Conservation (phyloP, 2,888 invertebrate genomes). For the Laothoe populi region DNA sequence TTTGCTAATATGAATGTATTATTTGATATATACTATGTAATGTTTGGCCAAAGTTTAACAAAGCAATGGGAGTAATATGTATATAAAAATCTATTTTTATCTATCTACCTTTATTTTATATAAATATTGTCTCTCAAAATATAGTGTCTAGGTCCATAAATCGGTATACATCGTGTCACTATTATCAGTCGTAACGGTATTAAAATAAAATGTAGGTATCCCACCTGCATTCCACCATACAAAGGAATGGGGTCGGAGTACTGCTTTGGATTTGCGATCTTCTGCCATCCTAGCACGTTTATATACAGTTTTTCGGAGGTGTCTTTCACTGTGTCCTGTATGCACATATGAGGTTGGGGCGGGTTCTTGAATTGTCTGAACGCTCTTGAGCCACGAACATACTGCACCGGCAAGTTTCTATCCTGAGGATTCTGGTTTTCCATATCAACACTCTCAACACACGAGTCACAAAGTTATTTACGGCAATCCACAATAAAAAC, state of each 20-base stretch:
- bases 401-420: slow-evolving; percentile 79
- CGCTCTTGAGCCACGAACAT: slow-evolving; percentile 85
- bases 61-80: too few relatives aligned
- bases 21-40: too few relatives aligned
- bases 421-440: slow-evolving; percentile 74
- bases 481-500: slow-evolving; percentile 58
- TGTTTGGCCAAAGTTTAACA: too few relatives aligned
- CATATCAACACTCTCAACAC: slow-evolving; percentile 59
- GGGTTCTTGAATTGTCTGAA: slow-evolving; percentile 89
- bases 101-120: too few relatives aligned
- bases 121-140: too few relatives aligned
- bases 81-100: too few relatives aligned
- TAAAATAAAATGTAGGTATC: slow-evolving; percentile 32
- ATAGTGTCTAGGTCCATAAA: background rate
- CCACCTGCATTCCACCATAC: slow-evolving; percentile 89
- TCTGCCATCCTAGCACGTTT: slow-evolving; percentile 90
- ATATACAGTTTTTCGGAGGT: slow-evolving; percentile 85
- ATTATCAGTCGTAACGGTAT: slow-evolving; percentile 9
- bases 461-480: slow-evolving; percentile 43
- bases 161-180: too few relatives aligned
- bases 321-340: slow-evolving; percentile 86
- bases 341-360: slow-evolving; percentile 91
- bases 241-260: slow-evolving; percentile 88
- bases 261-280: slow-evolving; percentile 87
- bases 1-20: too few relatives aligned